These are phyloP conservation scores for Macrotrachela quadricornifera DNA, from an alignment of 1,140 invertebrate genomes.

Conservation along the genomic window DNA sequence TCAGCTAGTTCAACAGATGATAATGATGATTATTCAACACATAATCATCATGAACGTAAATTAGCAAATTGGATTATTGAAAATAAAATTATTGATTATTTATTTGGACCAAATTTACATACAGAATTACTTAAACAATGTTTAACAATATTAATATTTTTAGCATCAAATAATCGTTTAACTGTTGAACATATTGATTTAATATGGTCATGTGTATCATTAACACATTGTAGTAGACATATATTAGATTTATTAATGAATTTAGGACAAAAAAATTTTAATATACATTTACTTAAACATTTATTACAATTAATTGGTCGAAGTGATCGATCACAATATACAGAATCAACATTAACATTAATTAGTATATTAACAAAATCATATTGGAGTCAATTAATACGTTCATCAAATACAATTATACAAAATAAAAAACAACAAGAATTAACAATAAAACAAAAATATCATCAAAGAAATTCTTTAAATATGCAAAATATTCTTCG, in stretches of 20 bases:
- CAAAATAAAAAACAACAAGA: no score
- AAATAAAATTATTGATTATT: conserved; percentile 73
- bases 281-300: not conserved
- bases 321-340: no score
- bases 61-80: conserved; percentile 65
- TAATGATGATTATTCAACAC: not conserved
- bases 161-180: conserved; percentile 68
- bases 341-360: no score
- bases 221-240: no score
- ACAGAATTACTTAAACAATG: conserved; percentile 84
- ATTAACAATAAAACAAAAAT: no score
- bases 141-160: conserved; percentile 68
- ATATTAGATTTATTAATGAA: no score
- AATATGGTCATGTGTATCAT: conserved; percentile 65
- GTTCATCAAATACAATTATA: no score
- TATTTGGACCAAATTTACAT: conserved; percentile 83
- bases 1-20: not conserved
- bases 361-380: no score
- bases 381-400: no score
- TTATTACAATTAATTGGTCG: not conserved
- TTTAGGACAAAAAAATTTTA: conserved; percentile 25
- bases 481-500: no score
- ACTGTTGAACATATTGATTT: conserved; percentile 71
- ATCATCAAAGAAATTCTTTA: no score
- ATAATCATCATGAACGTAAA: conserved; percentile 18